These are phyloP conservation scores for Prenolepis imparis DNA, from an alignment of 2,888 invertebrate species.

Conservation along the genomic window DNA sequence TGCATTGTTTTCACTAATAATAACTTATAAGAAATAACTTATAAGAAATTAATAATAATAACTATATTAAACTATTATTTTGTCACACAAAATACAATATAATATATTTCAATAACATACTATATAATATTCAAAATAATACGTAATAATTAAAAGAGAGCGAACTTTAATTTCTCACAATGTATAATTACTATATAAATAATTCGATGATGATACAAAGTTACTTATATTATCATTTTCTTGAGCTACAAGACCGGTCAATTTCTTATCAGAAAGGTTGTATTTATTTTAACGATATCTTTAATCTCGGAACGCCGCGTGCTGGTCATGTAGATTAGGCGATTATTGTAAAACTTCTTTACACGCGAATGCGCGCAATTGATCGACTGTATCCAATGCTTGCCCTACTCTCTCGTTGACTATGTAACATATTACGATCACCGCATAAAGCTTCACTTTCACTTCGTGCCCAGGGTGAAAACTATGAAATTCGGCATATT, in stretches of 20 bases:
- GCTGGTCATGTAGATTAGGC: constrained; percentile 29
- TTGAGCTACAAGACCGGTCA: not conserved
- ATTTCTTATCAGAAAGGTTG: constrained; percentile 25
- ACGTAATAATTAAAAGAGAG: not conserved
- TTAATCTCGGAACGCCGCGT: constrained; percentile 1
- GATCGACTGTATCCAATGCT: constrained; percentile 40
- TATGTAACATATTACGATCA: constrained; percentile 56
- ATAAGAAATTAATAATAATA: not conserved
- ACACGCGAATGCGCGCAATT: constrained; percentile 36
- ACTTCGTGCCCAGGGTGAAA: constrained; percentile 52
- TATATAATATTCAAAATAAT: not conserved
- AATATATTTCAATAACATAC: not conserved
- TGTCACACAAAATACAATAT: not conserved
- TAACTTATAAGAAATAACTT: not conserved
- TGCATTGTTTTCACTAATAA: not conserved
- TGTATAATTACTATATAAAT: not conserved
- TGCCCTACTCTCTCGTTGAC: constrained; percentile 56
- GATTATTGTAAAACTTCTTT: constrained; percentile 44
- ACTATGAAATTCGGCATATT: constrained; percentile 60
- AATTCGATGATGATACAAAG: not conserved
- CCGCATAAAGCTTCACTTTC: constrained; percentile 64
- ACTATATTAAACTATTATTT: not conserved
- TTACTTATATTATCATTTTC: not conserved
- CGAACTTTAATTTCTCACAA: not conserved
- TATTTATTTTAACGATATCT: constrained; percentile 28